A percentile compares a stretch with the other conserved stretches of the same genome.
Evolutionary conservation across 2,113 vertebrate species (phyloP).

Genomic region (Labrus mixtus): DNA sequence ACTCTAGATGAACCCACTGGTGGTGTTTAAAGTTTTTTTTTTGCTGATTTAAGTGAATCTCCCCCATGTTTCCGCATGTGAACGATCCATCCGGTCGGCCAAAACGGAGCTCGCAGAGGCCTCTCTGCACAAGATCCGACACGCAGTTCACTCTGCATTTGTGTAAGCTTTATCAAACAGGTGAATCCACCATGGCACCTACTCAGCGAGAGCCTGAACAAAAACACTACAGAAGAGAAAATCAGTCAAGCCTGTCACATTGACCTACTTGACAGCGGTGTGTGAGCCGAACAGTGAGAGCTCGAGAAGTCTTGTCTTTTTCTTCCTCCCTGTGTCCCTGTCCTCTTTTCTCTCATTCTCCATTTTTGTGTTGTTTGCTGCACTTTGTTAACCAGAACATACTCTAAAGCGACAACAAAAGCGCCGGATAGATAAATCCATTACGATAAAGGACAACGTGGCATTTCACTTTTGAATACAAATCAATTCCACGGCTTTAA

Average conservation of each 20-base stretch:
- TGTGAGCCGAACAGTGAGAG: slow-evolving; percentile 52
- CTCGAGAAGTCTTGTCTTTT: slow-evolving; percentile 31
- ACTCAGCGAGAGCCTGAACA: slow-evolving; percentile 45
- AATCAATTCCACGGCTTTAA: slow-evolving; percentile 27
- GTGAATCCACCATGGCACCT: slow-evolving; percentile 59
- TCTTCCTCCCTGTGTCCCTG: slow-evolving; percentile 12
- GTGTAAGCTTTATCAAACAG: slow-evolving; percentile 63
- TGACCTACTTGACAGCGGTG: slow-evolving; percentile 73
- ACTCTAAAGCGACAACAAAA: not conserved
- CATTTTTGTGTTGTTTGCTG: not conserved
- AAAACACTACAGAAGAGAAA: slow-evolving; percentile 53
- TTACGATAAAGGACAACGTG: slow-evolving; percentile 37
- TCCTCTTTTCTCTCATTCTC: not conserved
- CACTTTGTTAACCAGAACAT: slow-evolving; percentile 7
- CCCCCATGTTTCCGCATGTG: not conserved
- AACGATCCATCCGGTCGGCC: not conserved
- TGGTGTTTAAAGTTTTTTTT: slow-evolving; percentile 7
- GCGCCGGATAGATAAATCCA: slow-evolving; percentile 9
- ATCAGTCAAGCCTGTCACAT: slow-evolving; percentile 65
- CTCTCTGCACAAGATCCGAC: slow-evolving; percentile 9
- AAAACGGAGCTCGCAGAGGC: not conserved
- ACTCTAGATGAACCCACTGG: slow-evolving; percentile 54
- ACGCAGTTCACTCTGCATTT: slow-evolving; percentile 48
- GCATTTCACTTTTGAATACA: slow-evolving; percentile 21
- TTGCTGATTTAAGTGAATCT: not conserved